These are phyloP conservation scores for Turdus rufiventris DNA, from an alignment of 2,113 vertebrate genomes.

Conservation along the genomic window DNA sequence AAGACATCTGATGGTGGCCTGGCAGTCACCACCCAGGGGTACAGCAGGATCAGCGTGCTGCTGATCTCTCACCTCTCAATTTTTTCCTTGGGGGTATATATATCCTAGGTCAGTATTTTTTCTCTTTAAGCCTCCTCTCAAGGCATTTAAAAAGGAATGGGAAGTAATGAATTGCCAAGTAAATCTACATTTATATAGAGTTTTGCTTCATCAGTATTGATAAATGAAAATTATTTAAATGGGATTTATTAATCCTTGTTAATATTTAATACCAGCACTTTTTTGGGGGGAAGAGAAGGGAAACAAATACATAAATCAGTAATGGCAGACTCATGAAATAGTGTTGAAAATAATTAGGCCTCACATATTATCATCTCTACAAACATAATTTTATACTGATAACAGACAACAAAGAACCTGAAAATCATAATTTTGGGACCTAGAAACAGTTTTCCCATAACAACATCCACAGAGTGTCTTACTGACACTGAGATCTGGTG, in stretches of 20 bases:
- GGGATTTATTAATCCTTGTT: not conserved
- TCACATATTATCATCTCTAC: not conserved
- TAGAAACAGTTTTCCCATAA: not conserved
- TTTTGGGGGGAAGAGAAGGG: rapidly evolving
- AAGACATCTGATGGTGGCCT: not conserved
- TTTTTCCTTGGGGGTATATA: not conserved
- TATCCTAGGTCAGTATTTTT: not conserved
- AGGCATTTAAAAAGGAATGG: not conserved
- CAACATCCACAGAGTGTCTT: not conserved
- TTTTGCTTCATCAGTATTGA: not conserved
- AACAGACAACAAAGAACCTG: not conserved
- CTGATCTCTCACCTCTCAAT: not conserved
- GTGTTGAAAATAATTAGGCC: not conserved
- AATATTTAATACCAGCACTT: not conserved
- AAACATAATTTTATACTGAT: not conserved
- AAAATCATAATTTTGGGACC: not conserved
- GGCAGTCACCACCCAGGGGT: not conserved
- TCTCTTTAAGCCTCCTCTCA: not conserved
- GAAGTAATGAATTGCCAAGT: not conserved
- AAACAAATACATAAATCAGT: not conserved
- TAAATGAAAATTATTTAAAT: not conserved
- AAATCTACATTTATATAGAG: not conserved
- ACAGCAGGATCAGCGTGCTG: not conserved
- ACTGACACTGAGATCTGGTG: not conserved
- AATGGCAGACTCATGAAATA: not conserved